A percentile compares a stretch with the other conserved stretches of the same genome.
phyloP scores from a whole-genome alignment of 2,888 invertebrate genomes.

The Platycheirus albimanus region DNA sequence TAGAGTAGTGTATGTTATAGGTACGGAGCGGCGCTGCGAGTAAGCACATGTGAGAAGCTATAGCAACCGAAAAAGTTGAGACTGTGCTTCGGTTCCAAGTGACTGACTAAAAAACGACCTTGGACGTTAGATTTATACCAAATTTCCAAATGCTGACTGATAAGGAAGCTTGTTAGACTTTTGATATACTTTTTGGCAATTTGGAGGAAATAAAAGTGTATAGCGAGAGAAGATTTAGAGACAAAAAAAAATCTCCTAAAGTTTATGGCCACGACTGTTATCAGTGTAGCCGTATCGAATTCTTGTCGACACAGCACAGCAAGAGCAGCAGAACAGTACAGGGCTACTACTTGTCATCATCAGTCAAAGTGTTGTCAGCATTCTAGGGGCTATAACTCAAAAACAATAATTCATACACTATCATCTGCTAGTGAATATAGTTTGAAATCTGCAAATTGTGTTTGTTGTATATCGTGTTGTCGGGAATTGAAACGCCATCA shows the following conservation, averaged over 20 bases:
- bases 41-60: slow-evolving; percentile 39
- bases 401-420: slow-evolving; percentile 13
- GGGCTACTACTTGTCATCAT: slow-evolving; percentile 43
- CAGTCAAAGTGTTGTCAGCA: slow-evolving; percentile 57
- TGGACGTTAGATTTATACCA: slow-evolving; percentile 56
- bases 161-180: slow-evolving; percentile 43
- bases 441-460: slow-evolving; percentile 35
- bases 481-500: background rate
- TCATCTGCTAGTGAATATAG: background rate
- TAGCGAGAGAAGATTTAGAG: slow-evolving; percentile 17
- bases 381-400: slow-evolving; percentile 20
- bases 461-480: slow-evolving; percentile 48
- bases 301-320: slow-evolving; percentile 62
- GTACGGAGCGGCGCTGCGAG: background rate
- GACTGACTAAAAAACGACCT: slow-evolving; percentile 51
- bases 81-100: slow-evolving; percentile 35
- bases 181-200: slow-evolving; percentile 3
- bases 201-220: background rate
- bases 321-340: slow-evolving; percentile 53
- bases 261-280: slow-evolving; percentile 70
- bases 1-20: slow-evolving; percentile 23
- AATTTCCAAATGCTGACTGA: slow-evolving; percentile 60
- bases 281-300: slow-evolving; percentile 62
- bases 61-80: slow-evolving; percentile 24
- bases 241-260: slow-evolving; percentile 12